Evolutionary conservation across 2,113 vertebrate species (phyloP).

Genomic region (Irena cyanogastra): DNA sequence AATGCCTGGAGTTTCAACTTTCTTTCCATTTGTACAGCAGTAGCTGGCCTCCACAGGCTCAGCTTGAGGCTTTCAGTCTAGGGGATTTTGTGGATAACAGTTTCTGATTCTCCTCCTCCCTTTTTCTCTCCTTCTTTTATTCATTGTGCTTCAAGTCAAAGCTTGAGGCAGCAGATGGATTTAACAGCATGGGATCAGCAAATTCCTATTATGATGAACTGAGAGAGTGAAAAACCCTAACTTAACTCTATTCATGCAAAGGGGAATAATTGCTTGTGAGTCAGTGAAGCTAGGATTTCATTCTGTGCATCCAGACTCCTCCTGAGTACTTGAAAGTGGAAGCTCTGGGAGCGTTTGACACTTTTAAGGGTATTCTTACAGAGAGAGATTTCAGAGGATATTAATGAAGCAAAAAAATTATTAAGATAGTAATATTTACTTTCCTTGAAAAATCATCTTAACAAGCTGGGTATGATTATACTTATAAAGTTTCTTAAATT

Average conservation of each 20-base stretch:
- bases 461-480: neutral
- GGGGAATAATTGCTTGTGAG: slow-evolving; percentile 32
- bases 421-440: neutral
- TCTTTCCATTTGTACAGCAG: neutral
- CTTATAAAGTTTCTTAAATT: neutral
- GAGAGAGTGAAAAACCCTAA: slow-evolving; percentile 7
- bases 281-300: slow-evolving; percentile 4
- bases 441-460: neutral
- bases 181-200: slow-evolving; percentile 49
- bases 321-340: neutral
- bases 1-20: neutral
- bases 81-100: neutral
- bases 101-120: neutral
- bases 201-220: slow-evolving; percentile 41
- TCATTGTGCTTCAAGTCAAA: neutral
- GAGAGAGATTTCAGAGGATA: neutral
- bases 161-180: slow-evolving; percentile 37
- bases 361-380: neutral
- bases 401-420: neutral
- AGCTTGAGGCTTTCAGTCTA: neutral
- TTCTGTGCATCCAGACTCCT: neutral
- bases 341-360: neutral
- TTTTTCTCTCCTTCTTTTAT: neutral
- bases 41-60: neutral
- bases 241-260: slow-evolving; percentile 31